A percentile compares a stretch with the other conserved stretches of the same genome.
Evolutionary conservation across 2,113 vertebrate genomes (phyloP).

Genomic region (Haplotaxodon microlepis): DNA sequence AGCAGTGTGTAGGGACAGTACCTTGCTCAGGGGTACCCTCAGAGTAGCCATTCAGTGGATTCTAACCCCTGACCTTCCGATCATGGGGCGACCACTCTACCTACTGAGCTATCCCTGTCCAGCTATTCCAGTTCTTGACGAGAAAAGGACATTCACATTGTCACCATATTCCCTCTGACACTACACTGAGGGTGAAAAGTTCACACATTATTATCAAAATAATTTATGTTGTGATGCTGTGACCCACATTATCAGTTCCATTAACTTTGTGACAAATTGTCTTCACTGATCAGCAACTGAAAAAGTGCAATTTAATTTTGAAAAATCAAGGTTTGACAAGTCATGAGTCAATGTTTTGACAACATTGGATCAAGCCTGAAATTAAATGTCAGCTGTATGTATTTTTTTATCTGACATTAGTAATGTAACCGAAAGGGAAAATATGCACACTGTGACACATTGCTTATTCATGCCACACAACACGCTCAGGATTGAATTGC

Average conservation of each 20-base stretch:
- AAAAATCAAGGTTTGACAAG: not conserved
- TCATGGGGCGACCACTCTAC: not conserved
- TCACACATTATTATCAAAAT: not conserved
- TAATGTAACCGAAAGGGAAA: not conserved
- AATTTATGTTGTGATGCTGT: not conserved
- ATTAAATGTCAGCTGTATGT: not conserved
- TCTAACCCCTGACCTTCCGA: accelerated
- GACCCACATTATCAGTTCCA: not conserved
- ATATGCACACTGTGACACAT: not conserved
- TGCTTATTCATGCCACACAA: not conserved
- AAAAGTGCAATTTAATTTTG: not conserved
- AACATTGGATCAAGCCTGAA: not conserved
- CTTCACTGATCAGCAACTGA: not conserved
- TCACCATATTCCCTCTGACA: not conserved
- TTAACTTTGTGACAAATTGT: not conserved
- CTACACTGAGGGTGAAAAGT: not conserved
- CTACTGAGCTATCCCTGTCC: not conserved
- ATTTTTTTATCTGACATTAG: not conserved
- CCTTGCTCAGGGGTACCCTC: accelerated
- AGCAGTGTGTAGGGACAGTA: not conserved
- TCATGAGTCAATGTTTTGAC: not conserved
- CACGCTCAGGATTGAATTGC: not conserved
- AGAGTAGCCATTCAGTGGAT: not conserved
- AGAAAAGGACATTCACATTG: not conserved
- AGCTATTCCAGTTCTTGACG: not conserved